Evolutionary conservation across 2,797 vertebrate genomes (phyloP), one percentile per base, ranked within the genome.

Genomic region (Phalloptychus januarius): DNA sequence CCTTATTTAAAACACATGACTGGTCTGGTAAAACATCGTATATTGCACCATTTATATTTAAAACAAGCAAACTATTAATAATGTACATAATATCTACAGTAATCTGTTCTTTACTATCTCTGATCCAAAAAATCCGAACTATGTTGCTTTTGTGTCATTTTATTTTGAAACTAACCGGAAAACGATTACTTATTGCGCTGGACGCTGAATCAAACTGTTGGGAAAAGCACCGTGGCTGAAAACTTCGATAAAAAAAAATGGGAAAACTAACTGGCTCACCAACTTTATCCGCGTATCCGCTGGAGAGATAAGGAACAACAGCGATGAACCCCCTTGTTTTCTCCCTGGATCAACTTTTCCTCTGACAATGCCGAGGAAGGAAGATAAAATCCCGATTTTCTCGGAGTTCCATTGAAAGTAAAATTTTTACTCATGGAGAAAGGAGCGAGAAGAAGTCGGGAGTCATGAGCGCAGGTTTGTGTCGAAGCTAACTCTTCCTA

Each of bases 381-480:
- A 79, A 83, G 75, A 50, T 84, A 93, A 94, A 85, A 75, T 56
- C 48, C 58, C 46, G 76, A 84, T 83, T 92, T 89, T 88, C 79
- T 83, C 78, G 86, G 85, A 85, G 33, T 91, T 93, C 89, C 91
- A 93, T 93, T 95, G 93, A 95, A 95, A 94, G 93, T 78, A 72
- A 77, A 82, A 4, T 70, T 70, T 90, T 93, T 89, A 92, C 95
- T 94, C 93, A 96, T 95, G 95, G 95, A 95, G 92, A 93, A 93
- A 93, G 92, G 93, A 95, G 82, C 87, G 40, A 70, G 40, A 73
- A 33, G 45, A 76, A 92, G 92, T 93, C 90, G 84, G 91, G 95
- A 96, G 95, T 95, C 96, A 96, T 96, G 96, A 96, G 95, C 94
- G 86, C 96, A 96, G 96, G 96, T 96, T 95, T 92, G 95, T 96